Conservation (phyloP, 2,797 vertebrate genomes). For the Typhlichthys subterraneus region DNA sequence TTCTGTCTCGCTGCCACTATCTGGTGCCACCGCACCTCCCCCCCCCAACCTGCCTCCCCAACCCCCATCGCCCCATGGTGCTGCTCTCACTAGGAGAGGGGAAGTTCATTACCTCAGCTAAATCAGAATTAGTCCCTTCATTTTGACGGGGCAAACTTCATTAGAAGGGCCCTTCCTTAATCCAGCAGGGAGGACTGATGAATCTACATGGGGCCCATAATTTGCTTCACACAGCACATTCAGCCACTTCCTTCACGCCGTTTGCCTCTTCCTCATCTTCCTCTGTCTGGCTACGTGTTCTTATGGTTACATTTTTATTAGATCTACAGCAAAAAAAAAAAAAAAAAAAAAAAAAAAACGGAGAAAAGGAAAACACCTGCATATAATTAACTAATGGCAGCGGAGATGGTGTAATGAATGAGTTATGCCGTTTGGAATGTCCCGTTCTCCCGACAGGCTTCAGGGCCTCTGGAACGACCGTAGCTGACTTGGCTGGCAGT, state of each 20-base stretch:
- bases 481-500: conserved; percentile 64
- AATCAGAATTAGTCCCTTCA: conserved; percentile 99
- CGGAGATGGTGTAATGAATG: conserved; percentile 68
- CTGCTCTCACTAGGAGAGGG: conserved; percentile 98
- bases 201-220: conserved; percentile 97
- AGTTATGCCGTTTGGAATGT: conserved; percentile 76
- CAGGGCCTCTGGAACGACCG: conserved; percentile 66
- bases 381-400: conserved; percentile 80
- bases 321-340: conserved; percentile 56
- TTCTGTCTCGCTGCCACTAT: conserved; percentile 30
- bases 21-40: conserved; percentile 59
- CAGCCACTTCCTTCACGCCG: conserved; percentile 82
- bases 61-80: conserved; percentile 92
- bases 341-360: conserved; percentile 19
- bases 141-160: conserved; percentile 99
- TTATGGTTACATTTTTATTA: conserved; percentile 87
- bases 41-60: conserved; percentile 66
- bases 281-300: conserved; percentile 69
- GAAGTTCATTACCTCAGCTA: conserved; percentile 99
- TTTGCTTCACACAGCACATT: conserved; percentile 93
- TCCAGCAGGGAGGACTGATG: conserved; percentile 98
- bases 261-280: conserved; percentile 39
- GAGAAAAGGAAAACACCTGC: conserved; percentile 74
- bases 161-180: conserved; percentile 98
- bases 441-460: conserved; percentile 68